Evolutionary conservation across 2,113 vertebrate species (phyloP).

Genomic region (Benitochromis conjunctus): DNA sequence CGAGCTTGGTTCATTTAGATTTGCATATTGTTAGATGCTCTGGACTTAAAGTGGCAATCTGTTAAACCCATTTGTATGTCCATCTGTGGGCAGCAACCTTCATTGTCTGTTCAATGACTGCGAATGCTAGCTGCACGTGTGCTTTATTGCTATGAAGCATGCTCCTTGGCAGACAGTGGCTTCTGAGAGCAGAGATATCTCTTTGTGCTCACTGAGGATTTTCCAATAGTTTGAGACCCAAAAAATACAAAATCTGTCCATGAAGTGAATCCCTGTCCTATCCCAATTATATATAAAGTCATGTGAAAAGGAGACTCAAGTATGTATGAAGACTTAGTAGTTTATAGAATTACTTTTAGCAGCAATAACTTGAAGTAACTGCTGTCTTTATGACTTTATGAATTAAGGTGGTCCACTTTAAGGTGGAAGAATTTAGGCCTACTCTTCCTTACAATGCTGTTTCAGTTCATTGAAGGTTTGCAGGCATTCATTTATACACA

Average conservation of each 20-base stretch:
- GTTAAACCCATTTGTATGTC: constrained; percentile 1
- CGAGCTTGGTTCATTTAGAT: background rate
- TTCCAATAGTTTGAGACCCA: background rate
- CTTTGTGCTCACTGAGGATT: background rate
- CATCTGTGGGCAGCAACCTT: constrained; percentile 21
- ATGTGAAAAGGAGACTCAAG: background rate
- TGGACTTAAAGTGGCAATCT: constrained; percentile 24
- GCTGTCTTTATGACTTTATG: no score
- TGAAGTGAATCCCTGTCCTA: background rate
- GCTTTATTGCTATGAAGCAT: background rate
- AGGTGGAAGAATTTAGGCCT: background rate
- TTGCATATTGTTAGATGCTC: constrained; percentile 11
- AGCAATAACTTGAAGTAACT: no score
- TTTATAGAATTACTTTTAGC: no score
- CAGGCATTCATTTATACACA: background rate
- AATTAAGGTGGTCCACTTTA: background rate
- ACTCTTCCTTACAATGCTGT: background rate
- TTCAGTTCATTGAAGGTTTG: background rate
- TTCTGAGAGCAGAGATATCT: background rate
- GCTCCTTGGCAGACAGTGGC: no score
- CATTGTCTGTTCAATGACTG: constrained; percentile 11
- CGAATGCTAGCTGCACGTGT: background rate
- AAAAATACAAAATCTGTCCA: background rate
- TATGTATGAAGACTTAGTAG: no score
- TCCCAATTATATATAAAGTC: background rate